These are phyloP conservation scores for Mustela erminea DNA, from an alignment of 2,797 vertebrate genomes.

Conservation along the genomic window DNA sequence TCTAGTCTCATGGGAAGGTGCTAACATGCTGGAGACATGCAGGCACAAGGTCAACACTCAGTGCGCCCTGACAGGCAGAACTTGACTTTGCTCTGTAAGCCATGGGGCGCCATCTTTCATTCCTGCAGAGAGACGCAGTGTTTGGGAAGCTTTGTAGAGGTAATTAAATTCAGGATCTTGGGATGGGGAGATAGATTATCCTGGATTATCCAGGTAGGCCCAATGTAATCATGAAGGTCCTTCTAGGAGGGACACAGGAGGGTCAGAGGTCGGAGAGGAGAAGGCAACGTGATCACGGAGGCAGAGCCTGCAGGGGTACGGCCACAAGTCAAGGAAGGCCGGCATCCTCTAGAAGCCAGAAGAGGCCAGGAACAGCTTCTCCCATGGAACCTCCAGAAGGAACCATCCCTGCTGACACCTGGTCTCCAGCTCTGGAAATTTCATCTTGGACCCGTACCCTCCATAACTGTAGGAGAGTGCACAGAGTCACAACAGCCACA, in stretches of 20 bases:
- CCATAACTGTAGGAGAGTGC: background rate
- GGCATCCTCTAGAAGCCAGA: background rate
- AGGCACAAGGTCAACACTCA: background rate
- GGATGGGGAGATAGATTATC: no score
- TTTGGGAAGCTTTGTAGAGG: background rate
- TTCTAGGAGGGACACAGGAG: background rate
- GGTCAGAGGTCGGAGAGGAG: background rate
- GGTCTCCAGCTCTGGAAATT: background rate
- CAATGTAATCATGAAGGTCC: background rate
- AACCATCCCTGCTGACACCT: background rate
- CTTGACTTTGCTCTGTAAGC: background rate
- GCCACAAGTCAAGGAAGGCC: background rate
- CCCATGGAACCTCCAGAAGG: background rate
- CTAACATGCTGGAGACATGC: background rate
- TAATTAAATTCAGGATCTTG: background rate
- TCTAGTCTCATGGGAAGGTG: background rate
- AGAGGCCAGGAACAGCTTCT: background rate
- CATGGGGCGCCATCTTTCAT: background rate
- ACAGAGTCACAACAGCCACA: background rate
- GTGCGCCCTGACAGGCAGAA: background rate
- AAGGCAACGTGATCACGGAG: fast-evolving
- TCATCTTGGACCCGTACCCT: background rate
- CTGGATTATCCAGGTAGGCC: background rate
- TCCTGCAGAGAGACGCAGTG: background rate
- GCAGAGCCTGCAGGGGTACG: background rate